Evolutionary conservation across 1,140 invertebrate genomes (phyloP).

Genomic region (Drosophila mojavensis): DNA sequence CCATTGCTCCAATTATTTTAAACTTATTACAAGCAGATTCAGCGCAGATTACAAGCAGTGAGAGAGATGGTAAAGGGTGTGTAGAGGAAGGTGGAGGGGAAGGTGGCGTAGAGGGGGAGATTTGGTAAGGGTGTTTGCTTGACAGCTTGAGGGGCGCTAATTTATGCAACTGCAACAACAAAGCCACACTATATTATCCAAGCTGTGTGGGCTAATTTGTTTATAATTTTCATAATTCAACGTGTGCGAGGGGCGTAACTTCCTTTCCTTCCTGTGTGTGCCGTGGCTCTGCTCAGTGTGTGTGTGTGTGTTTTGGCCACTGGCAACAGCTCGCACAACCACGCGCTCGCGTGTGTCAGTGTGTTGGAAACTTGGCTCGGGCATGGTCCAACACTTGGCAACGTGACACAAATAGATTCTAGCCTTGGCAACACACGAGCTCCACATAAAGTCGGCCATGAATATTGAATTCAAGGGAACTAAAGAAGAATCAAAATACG

Average conservation of each 20-base stretch:
- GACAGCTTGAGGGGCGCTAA: constrained; percentile 53
- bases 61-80: neutral
- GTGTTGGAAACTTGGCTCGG: constrained; percentile 41
- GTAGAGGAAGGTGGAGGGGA: neutral
- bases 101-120: neutral
- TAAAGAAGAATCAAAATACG: neutral
- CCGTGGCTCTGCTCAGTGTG: neutral
- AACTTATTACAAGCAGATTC: constrained; percentile 81
- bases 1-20: constrained; percentile 75
- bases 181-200: constrained; percentile 69
- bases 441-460: neutral
- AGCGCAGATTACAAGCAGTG: constrained; percentile 65
- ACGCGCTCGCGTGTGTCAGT: constrained; percentile 27
- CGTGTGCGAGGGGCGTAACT: constrained; percentile 69
- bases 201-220: constrained; percentile 69
- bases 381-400: constrained; percentile 53
- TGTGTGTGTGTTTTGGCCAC: constrained; percentile 5
- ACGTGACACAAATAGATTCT: constrained; percentile 42
- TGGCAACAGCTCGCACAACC: constrained; percentile 27
- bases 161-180: constrained; percentile 72
- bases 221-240: constrained; percentile 81
- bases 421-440: constrained; percentile 7
- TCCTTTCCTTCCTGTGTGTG: constrained; percentile 35
- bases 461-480: neutral
- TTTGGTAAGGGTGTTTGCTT: constrained; percentile 25